Percentiles rank a stretch among this genome's conserved stretches.
Evolutionary conservation across 2,113 vertebrate genomes (phyloP).

Genomic region (Hippocampus mohnikei): DNA sequence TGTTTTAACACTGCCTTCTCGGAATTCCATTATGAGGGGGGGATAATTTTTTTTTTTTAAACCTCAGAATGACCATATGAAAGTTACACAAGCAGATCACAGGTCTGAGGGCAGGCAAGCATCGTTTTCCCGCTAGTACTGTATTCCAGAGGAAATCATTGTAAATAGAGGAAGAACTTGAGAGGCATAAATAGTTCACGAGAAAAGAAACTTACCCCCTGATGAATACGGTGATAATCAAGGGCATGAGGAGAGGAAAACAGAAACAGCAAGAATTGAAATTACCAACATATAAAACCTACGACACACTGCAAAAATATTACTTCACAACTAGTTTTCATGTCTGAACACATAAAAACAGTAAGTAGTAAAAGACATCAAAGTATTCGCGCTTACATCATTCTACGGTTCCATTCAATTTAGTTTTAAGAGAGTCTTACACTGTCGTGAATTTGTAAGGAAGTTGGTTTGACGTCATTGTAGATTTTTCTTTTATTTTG

Average conservation of each 20-base stretch:
- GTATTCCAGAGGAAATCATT: background rate
- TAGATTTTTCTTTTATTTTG: too few relatives aligned
- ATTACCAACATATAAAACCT: background rate
- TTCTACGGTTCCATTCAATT: background rate
- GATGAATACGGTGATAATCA: slow-evolving; percentile 20
- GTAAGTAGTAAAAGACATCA: background rate
- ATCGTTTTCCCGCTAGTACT: background rate
- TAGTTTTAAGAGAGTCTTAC: background rate
- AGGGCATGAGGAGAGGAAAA: background rate
- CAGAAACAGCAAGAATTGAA: background rate
- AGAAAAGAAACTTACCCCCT: slow-evolving; percentile 65
- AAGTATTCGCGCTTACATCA: background rate
- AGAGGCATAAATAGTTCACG: background rate
- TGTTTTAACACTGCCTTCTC: slow-evolving; percentile 59
- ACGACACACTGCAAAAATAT: background rate
- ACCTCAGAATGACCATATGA: slow-evolving; percentile 37
- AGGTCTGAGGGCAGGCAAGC: background rate
- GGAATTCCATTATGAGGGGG: slow-evolving; percentile 40
- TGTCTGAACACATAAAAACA: background rate
- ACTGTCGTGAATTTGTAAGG: too few relatives aligned
- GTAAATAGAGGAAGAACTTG: background rate
- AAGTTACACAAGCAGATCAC: slow-evolving; percentile 31
- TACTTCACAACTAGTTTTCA: background rate
- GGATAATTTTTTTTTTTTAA: too few relatives aligned
- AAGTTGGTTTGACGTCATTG: too few relatives aligned